Evolutionary conservation across 2,797 vertebrate species (phyloP).

Genomic region (Phoebastria nigripes): DNA sequence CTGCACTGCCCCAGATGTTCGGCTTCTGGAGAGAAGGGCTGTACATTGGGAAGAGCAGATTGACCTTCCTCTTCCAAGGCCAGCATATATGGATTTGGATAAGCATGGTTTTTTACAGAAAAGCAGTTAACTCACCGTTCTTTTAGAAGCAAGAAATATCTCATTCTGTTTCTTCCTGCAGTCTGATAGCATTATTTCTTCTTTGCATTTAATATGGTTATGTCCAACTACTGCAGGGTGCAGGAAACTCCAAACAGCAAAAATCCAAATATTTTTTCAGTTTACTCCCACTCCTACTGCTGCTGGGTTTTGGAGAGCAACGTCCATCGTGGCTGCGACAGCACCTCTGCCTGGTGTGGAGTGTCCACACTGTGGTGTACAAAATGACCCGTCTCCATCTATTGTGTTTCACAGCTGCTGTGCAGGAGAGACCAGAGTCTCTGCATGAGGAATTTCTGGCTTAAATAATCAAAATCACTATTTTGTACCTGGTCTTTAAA

Average conservation of each 20-base stretch:
- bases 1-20: not conserved
- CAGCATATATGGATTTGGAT: not conserved
- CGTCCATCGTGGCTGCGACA: rapidly evolving
- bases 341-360: not conserved
- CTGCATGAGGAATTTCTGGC: not conserved
- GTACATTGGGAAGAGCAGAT: not conserved
- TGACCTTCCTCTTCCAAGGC: not conserved
- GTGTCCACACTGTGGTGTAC: not conserved
- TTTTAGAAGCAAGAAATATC: not conserved
- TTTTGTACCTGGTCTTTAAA: not conserved
- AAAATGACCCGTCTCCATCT: not conserved
- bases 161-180: not conserved
- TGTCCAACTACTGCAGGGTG: not conserved
- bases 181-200: not conserved
- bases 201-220: not conserved
- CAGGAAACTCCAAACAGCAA: not conserved
- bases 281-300: not conserved
- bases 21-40: not conserved
- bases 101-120: not conserved
- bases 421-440: not conserved
- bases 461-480: not conserved
- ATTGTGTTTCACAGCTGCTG: not conserved
- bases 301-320: not conserved
- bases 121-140: not conserved
- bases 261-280: not conserved